Conservation (phyloP, 2,888 invertebrate species). For the Heliconius ismenius region DNA sequence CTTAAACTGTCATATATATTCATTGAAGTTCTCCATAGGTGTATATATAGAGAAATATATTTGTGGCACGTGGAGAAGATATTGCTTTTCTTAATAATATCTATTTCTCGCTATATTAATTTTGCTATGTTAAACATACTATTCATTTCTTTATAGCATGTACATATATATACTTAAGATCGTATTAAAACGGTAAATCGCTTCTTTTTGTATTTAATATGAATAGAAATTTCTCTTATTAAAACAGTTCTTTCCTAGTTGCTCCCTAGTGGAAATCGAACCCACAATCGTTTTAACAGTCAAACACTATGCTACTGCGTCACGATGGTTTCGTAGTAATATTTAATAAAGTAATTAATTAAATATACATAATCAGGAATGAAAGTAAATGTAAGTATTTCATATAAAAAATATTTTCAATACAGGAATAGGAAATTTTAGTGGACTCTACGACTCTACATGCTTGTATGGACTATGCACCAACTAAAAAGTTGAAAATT, state of each 20-base stretch:
- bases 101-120: neutral
- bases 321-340: neutral
- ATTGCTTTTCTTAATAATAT: too few relatives aligned
- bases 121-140: too few relatives aligned
- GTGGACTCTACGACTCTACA: neutral
- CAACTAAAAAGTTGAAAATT: conserved; percentile 8
- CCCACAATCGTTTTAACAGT: neutral
- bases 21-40: neutral
- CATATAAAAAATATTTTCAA: neutral
- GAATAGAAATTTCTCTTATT: neutral
- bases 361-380: too few relatives aligned
- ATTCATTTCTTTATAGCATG: too few relatives aligned
- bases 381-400: neutral
- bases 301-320: neutral
- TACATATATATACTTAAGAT: too few relatives aligned
- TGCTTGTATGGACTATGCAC: conserved; percentile 3
- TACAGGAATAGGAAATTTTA: neutral
- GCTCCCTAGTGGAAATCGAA: neutral
- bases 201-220: too few relatives aligned
- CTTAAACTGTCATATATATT: conserved; percentile 3
- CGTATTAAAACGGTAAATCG: too few relatives aligned
- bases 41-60: neutral
- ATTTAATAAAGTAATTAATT: neutral
- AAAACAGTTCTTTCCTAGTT: neutral
- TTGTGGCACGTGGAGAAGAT: neutral